Evolutionary conservation across 2,888 invertebrate genomes (phyloP), one percentile per base, ranked within the genome.

Genomic region (Chrysomela aeneicollis): DNA sequence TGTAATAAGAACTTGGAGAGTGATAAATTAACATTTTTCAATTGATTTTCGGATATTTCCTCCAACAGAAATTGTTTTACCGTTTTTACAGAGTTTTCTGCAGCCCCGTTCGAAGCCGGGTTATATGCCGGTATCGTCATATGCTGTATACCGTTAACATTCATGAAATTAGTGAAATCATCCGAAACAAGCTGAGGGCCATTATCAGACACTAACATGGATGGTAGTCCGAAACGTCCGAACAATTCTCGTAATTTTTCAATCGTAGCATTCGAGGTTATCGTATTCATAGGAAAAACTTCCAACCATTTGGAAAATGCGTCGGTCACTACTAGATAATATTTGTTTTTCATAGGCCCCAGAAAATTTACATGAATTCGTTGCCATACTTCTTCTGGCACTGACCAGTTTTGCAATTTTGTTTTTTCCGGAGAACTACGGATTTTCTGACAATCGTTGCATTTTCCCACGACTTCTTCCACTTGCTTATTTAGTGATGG

Each of bases 401-500:
- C 32, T 37, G 51, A 15, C 60, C 64, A 65, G 18, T 60, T 61
- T 22, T 59, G 46, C 26, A 59, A 35, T 2, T 51, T 37, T 8
- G 18, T 26, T 66, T 54, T 62, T 26, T 52, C 15, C 6, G 62
- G 59, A 46, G 47, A 59, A 12, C 50, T 61, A 2, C 32, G 53
- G n/a, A 42, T 21, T 35, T 32, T 35, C 19, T 59, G 61, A 30
- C 66, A 66, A 10, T 42, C 47, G 1, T 6, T 17, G 15, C 64
- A 61, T 12, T 12, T 5, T 26, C 49, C 54, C 1, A 52, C 47
- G 0, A 46, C 21, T 5, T 58, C 18, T 49, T 62, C 50, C 19
- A 62, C 52, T 15, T 60, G 32, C 18, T 47, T 52, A 42, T 64
- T 50, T 8, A 62, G 49, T 35, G 35, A 60, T 17, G 64, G 63